phyloP scores from a whole-genome alignment of 2,113 vertebrate genomes.

The Etia nguti region DNA sequence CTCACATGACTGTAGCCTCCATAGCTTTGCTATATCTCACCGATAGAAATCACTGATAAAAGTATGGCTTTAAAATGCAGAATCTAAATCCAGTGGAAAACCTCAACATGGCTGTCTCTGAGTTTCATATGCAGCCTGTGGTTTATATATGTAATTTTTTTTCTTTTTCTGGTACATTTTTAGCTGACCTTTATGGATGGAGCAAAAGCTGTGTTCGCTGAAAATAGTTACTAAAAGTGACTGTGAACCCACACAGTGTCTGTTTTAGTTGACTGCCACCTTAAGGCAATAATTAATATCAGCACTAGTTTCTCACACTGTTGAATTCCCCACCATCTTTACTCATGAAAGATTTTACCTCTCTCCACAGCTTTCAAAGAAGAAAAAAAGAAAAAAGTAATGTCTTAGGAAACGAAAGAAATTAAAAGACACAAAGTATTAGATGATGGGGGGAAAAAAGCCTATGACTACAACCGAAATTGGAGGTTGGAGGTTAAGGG shows the following conservation, averaged over 20 bases:
- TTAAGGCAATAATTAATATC: not conserved
- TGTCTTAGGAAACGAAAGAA: not conserved
- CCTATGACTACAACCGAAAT: not conserved
- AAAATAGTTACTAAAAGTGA: not conserved
- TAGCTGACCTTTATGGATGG: not conserved
- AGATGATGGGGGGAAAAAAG: not conserved
- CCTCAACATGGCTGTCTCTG: not conserved
- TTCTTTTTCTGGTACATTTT: not conserved
- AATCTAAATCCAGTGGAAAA: not conserved
- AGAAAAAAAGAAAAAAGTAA: not conserved
- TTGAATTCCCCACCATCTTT: not conserved
- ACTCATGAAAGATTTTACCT: not conserved
- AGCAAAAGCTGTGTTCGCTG: not conserved
- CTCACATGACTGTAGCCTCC: not conserved
- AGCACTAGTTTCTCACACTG: not conserved
- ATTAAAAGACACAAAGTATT: not conserved
- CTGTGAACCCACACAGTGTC: not conserved
- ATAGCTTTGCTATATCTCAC: not conserved
- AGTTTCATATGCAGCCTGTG: not conserved
- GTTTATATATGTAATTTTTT: not conserved
- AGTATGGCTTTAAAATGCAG: not conserved
- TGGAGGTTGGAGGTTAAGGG: not conserved
- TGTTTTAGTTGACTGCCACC: not conserved
- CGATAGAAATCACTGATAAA: not conserved
- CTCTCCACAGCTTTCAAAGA: not conserved